Evolutionary conservation across 2,797 vertebrate species (phyloP), one percentile per base, ranked within the genome.

Genomic region (Crenichthys baileyi): DNA sequence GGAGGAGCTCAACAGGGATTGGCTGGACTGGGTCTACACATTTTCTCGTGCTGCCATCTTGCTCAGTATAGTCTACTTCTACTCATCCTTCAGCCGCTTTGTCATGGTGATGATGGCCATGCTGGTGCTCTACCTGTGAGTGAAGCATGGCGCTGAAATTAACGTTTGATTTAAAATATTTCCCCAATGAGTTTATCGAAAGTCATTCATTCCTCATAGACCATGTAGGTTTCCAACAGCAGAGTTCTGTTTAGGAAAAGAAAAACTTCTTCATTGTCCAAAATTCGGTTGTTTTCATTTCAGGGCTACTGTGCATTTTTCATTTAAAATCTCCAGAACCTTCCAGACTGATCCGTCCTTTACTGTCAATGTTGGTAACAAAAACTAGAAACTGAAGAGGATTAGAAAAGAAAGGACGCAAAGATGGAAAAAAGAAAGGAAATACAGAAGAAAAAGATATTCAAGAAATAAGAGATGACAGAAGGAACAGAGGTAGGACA

Each of bases 51-150:
- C 97, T 0, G 96, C 96, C 0, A 96, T 98, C 85, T 93, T 99
- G 18, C 97, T 99, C 63, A 98, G 97, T 83, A 96, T 99, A n/a
- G 96, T 99, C 44, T 99, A 98, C 94, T 98, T 99, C 93, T 99
- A 99, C 91, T 99, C 98, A 0, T 98, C 98, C 51, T 98, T 99
- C 92, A 98, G 97, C 86, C 97, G 97, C 1, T 99, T 99, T 70
- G 87, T 99, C 93, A 97, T 98, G 97, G 98, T 98, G 68, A 96
- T 97, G 96, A 97, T 97, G 87, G 97, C 97, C 93, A 97, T 99
- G 97, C 95, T 99, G 71, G 96, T 98, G 86, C 97, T 99, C 29
- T 98, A 99, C 88, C 91, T 99, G 97, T 99, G 94, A 98, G 98
- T 96, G 16, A 29, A 26, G 18, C n/a, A 0, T 39, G 31, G 5